These are phyloP conservation scores for Anisognathus igniventris DNA, from an alignment of 2,797 vertebrate species.

Conservation along the genomic window DNA sequence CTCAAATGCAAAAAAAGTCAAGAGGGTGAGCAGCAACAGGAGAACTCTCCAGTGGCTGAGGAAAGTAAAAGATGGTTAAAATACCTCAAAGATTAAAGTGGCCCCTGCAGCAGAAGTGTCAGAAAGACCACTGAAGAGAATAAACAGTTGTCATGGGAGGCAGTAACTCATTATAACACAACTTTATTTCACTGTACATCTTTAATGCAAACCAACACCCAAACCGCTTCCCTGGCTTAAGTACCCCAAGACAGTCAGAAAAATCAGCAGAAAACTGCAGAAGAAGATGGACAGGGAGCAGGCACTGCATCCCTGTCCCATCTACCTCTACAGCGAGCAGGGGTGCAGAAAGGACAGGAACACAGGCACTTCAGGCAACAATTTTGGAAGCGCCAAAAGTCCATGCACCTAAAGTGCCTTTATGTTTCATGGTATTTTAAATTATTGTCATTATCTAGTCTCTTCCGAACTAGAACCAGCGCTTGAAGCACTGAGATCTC, in stretches of 20 bases:
- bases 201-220: not conserved
- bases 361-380: not conserved
- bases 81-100: not conserved
- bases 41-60: not conserved
- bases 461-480: not conserved
- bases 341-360: accelerated
- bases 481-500: not conserved
- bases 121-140: not conserved
- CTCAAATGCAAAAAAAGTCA: not conserved
- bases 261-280: not conserved
- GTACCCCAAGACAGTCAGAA: not conserved
- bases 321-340: not conserved
- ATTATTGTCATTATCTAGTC: not conserved
- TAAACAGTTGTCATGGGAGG: not conserved
- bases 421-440: not conserved
- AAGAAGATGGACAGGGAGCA: not conserved
- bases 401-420: not conserved
- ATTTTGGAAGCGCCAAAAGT: not conserved
- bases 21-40: not conserved
- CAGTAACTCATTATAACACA: not conserved
- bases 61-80: conserved; percentile 1
- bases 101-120: not conserved
- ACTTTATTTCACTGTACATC: not conserved
- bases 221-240: not conserved
- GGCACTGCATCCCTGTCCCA: not conserved